phyloP scores from a whole-genome alignment of 2,113 vertebrate species.

The Pan paniscus region DNA sequence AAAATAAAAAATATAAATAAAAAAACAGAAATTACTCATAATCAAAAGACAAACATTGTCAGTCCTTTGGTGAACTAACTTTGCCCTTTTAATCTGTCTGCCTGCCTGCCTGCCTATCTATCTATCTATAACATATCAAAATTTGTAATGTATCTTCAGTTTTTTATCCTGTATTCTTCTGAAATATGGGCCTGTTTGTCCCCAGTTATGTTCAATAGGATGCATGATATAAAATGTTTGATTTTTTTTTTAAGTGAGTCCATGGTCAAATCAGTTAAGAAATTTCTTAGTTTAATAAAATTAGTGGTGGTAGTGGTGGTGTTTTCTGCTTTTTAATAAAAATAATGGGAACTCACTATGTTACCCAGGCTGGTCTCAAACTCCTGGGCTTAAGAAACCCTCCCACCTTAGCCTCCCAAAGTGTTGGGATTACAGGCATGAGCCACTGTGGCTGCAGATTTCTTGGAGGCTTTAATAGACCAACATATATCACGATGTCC shows the following conservation, averaged over 20 bases:
- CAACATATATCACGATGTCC: background rate
- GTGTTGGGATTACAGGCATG: background rate
- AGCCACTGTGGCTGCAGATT: background rate
- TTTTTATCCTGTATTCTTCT: conserved; percentile 9
- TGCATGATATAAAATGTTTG: background rate
- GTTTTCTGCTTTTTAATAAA: background rate
- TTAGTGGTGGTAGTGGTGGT: background rate
- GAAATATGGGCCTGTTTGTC: background rate
- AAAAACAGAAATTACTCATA: background rate
- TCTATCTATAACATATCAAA: background rate
- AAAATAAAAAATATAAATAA: background rate
- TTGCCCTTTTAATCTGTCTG: background rate
- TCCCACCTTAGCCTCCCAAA: background rate
- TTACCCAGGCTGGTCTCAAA: background rate
- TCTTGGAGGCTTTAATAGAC: background rate
- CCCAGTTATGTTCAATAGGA: background rate
- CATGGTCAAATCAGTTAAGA: conserved; percentile 1
- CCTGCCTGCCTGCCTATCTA: fast-evolving
- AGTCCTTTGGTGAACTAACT: background rate
- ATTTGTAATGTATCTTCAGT: background rate
- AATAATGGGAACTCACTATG: background rate
- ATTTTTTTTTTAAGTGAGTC: background rate
- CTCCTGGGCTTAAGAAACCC: background rate
- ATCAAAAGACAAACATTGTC: background rate
- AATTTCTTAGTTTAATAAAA: background rate